Evolutionary conservation across 1,140 invertebrate genomes (phyloP).

Genomic region (Reticulitermes speratus): DNA sequence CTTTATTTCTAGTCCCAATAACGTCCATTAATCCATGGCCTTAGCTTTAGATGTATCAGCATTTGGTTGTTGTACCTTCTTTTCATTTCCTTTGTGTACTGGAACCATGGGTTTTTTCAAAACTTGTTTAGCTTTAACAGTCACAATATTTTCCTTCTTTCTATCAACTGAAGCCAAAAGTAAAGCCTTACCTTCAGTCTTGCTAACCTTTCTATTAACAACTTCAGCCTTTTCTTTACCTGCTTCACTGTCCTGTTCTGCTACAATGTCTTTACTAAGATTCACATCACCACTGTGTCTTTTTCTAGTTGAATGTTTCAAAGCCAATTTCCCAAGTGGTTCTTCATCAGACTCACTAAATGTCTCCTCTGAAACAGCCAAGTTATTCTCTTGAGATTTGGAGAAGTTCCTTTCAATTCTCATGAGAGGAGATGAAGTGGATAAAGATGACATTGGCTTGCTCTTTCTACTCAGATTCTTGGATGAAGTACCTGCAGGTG

Average conservation of each 20-base stretch:
- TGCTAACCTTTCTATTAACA: background rate
- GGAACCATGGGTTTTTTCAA: background rate
- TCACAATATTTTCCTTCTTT: background rate
- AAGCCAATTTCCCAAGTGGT: slow-evolving; percentile 52
- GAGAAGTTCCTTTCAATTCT: background rate
- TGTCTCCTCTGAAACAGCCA: slow-evolving; percentile 38
- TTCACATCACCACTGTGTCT: background rate
- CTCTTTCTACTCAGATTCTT: background rate
- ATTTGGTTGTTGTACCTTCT: background rate
- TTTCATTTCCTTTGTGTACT: background rate
- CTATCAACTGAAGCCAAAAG: background rate
- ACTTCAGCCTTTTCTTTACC: background rate
- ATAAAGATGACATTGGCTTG: background rate
- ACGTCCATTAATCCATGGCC: background rate
- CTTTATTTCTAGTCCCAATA: background rate
- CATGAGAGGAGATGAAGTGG: background rate
- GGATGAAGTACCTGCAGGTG: background rate
- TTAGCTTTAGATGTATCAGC: background rate
- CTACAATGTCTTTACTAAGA: background rate
- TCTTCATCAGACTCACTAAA: slow-evolving; percentile 62
- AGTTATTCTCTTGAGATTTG: background rate
- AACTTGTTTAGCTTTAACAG: background rate
- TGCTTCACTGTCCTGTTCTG: background rate
- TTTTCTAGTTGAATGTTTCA: background rate
- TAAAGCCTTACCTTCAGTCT: background rate